A percentile compares a stretch with the other conserved stretches of the same genome.
These are phyloP conservation scores for Xiphophorus maculatus DNA, from an alignment of 2,113 vertebrate genomes.

Conservation along the genomic window DNA sequence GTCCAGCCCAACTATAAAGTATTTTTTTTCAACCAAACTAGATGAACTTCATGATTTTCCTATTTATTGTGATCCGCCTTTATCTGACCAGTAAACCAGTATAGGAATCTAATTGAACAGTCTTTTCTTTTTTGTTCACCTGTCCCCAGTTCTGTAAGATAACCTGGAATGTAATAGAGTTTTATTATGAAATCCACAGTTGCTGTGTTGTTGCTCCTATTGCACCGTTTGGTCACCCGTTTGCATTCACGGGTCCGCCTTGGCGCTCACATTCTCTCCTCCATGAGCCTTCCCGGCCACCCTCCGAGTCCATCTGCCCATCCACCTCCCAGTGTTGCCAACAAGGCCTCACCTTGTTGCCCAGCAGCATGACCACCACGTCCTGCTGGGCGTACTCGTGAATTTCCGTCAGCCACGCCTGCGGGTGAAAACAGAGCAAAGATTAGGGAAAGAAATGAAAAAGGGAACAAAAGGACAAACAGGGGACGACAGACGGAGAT, in stretches of 20 bases:
- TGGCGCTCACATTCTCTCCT: background rate
- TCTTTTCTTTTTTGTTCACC: too few species aligned
- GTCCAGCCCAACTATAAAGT: too few species aligned
- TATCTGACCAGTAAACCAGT: too few species aligned
- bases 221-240: background rate
- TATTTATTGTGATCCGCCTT: too few species aligned
- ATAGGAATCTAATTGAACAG: too few species aligned
- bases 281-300: conserved; percentile 28
- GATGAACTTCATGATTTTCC: too few species aligned
- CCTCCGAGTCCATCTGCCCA: conserved; percentile 58
- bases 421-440: conserved; percentile 24
- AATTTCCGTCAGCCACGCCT: conserved; percentile 97
- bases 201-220: background rate
- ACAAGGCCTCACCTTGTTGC: conserved; percentile 89
- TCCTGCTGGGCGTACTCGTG: conserved; percentile 93
- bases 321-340: conserved; percentile 31
- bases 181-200: too few species aligned
- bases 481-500: background rate
- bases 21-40: too few species aligned
- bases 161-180: too few species aligned
- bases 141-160: too few species aligned
- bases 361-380: conserved; percentile 94
- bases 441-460: conserved; percentile 1
- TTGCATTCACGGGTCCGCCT: background rate
- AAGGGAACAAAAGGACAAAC: background rate